A percentile compares a stretch with the other conserved stretches of the same genome.
Conservation (phyloP, 2,113 vertebrate genomes). For the Phrynosoma platyrhinos region DNA sequence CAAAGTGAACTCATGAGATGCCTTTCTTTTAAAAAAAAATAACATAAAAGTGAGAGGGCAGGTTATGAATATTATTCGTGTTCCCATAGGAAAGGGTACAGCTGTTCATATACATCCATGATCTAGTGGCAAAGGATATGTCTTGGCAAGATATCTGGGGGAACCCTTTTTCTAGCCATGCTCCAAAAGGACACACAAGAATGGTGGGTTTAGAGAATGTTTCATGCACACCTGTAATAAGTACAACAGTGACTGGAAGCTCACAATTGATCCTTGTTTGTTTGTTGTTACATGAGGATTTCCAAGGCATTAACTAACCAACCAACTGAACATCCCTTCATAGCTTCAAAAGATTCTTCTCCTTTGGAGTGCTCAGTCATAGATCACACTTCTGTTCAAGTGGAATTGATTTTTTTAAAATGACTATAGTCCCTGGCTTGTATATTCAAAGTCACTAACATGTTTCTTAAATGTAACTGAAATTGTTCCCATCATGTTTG, state of each 20-base stretch:
- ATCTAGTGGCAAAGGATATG: background rate
- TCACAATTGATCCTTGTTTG: slow-evolving; percentile 19
- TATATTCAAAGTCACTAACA: background rate
- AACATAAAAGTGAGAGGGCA: background rate
- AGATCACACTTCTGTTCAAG: background rate
- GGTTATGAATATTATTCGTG: background rate
- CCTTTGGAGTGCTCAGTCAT: background rate
- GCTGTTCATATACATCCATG: background rate
- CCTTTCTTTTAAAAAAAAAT: background rate
- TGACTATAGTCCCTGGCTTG: background rate
- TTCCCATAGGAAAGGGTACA: background rate
- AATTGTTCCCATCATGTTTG: too few relatives aligned
- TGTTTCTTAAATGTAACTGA: too few relatives aligned
- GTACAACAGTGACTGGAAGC: background rate
- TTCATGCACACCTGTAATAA: slow-evolving; percentile 15
- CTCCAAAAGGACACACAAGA: slow-evolving; percentile 7
- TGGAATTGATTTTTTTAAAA: too few relatives aligned
- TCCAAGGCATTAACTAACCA: background rate
- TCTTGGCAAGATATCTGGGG: slow-evolving; percentile 9
- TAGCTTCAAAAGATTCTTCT: background rate
- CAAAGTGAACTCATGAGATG: slow-evolving; percentile 27
- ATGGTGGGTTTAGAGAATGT: slow-evolving; percentile 33
- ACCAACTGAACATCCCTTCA: background rate
- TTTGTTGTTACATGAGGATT: background rate
- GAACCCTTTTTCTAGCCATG: slow-evolving; percentile 20